Percentiles rank a stretch among this genome's conserved stretches.
Conservation (phyloP, 2,797 vertebrate genomes). For the Typhlichthys eigenmanni region DNA sequence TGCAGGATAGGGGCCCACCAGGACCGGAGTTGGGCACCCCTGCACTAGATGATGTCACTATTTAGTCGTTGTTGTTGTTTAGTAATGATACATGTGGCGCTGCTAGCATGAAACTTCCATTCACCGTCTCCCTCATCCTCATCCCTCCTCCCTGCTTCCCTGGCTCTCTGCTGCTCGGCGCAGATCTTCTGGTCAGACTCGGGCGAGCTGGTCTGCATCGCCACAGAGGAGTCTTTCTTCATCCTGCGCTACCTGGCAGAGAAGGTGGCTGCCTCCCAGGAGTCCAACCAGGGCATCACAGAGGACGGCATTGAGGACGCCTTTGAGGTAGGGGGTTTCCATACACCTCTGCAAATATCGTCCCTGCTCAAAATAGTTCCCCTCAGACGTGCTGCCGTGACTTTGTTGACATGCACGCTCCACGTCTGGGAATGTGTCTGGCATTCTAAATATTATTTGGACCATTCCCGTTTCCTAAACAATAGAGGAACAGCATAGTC, state of each 20-base stretch:
- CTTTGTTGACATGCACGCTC: too few relatives aligned
- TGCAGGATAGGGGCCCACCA: too few relatives aligned
- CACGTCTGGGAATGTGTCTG: too few relatives aligned
- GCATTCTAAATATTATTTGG: too few relatives aligned
- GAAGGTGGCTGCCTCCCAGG: constrained; percentile 93
- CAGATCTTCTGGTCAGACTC: constrained; percentile 99
- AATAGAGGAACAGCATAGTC: too few relatives aligned
- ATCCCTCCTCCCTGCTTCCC: background rate
- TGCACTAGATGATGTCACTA: background rate
- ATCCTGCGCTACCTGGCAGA: constrained; percentile 95
- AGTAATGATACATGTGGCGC: background rate
- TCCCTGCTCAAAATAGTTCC: background rate
- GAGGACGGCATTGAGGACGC: constrained; percentile 99
- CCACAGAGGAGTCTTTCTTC: constrained; percentile 98
- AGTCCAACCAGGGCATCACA: constrained; percentile 94
- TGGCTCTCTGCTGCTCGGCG: background rate
- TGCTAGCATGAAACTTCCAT: background rate
- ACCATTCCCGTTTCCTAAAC: too few relatives aligned
- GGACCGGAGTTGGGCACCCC: too few relatives aligned
- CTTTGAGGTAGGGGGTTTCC: constrained; percentile 85
- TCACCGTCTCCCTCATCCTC: background rate
- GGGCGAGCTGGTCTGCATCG: constrained; percentile 96
- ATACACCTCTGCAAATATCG: background rate
- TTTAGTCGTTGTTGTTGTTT: background rate
- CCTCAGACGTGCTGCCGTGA: background rate